Evolutionary conservation across 2,888 invertebrate species (phyloP).

Genomic region (Dynastes tityus): DNA sequence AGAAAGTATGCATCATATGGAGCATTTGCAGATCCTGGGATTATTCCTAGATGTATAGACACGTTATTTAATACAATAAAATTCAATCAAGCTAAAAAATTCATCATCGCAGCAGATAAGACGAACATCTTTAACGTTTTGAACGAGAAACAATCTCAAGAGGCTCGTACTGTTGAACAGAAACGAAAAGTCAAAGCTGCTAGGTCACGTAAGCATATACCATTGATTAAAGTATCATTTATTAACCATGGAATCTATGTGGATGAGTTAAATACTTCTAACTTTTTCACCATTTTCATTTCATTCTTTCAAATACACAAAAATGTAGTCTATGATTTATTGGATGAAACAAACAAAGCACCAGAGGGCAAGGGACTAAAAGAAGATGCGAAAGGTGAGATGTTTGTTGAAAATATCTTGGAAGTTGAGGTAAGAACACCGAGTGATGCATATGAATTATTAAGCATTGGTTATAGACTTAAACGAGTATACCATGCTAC

Average conservation of each 20-base stretch:
- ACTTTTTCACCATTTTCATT: constrained; percentile 11
- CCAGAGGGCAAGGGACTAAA: not conserved
- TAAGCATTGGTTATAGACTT: constrained; percentile 9
- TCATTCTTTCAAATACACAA: constrained; percentile 22
- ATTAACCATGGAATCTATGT: constrained; percentile 2
- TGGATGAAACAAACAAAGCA: not conserved
- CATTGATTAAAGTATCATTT: not conserved
- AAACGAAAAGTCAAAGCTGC: not conserved
- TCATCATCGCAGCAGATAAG: not conserved
- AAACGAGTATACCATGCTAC: constrained; percentile 11
- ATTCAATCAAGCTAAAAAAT: constrained; percentile 16
- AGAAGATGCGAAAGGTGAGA: not conserved
- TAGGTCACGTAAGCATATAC: not conserved
- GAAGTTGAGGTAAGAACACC: constrained; percentile 21
- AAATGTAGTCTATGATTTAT: constrained; percentile 6
- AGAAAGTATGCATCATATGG: not conserved
- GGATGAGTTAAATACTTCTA: not conserved
- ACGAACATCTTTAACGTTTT: constrained; percentile 9
- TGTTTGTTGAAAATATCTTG: constrained; percentile 1
- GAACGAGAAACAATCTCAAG: not conserved
- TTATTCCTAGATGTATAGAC: constrained; percentile 16
- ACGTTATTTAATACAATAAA: constrained; percentile 23
- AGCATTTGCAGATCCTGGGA: not conserved
- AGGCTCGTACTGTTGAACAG: not conserved
- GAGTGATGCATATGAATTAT: constrained; percentile 1